Percentiles rank a stretch among this genome's conserved stretches.
Conservation (phyloP, 2,888 invertebrate genomes). For the Eurytoma californica region DNA sequence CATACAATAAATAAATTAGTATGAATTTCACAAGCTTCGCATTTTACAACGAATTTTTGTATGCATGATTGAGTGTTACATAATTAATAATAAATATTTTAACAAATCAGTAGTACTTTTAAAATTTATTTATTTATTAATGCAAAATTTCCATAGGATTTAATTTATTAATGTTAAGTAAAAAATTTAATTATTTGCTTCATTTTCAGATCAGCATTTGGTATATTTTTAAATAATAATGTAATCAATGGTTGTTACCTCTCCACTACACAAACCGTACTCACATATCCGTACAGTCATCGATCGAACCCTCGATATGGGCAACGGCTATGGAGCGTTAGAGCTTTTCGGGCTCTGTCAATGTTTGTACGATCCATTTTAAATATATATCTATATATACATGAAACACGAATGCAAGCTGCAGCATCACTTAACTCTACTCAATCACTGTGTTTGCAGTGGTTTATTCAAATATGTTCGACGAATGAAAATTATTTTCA, state of each 20-base stretch:
- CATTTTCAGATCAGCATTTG: too few species aligned
- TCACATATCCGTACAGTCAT: conserved; percentile 19
- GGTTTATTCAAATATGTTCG: too few species aligned
- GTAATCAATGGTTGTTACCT: neutral
- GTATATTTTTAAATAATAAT: conserved; percentile 9
- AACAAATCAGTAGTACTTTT: too few species aligned
- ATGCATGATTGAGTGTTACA: too few species aligned
- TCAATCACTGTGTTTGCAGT: too few species aligned
- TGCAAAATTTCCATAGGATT: too few species aligned
- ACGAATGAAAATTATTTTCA: too few species aligned
- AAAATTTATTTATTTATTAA: too few species aligned
- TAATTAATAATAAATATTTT: too few species aligned
- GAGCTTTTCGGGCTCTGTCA: conserved; percentile 6
- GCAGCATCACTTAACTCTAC: neutral
- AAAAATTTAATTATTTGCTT: too few species aligned
- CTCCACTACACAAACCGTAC: conserved; percentile 6
- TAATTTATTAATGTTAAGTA: too few species aligned
- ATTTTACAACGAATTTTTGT: too few species aligned
- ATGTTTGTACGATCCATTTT: conserved; percentile 40
- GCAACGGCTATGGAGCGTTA: neutral
- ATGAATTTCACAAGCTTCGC: neutral
- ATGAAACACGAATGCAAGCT: conserved; percentile 7
- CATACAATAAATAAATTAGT: conserved; percentile 11
- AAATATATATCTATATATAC: conserved; percentile 1
- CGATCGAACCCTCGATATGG: conserved; percentile 34